phyloP scores from a whole-genome alignment of 2,797 vertebrate genomes.

The Clamator glandarius region DNA sequence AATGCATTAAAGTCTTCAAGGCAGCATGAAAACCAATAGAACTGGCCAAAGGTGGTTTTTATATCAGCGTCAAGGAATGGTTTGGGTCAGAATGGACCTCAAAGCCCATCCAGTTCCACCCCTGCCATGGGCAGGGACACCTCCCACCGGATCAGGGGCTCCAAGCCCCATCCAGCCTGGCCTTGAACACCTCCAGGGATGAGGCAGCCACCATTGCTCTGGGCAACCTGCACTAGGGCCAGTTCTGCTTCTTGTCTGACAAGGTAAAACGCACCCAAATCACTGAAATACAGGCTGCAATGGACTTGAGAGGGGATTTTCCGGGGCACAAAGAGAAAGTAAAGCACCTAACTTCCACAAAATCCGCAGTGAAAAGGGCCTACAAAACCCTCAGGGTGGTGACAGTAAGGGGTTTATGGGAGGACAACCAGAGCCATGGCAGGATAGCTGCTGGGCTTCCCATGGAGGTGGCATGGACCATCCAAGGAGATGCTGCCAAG shows the following conservation, averaged over 20 bases:
- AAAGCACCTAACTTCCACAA: not conserved
- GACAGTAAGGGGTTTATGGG: not conserved
- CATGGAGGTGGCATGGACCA: too few relatives aligned
- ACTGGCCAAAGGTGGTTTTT: not conserved
- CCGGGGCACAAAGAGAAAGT: not conserved
- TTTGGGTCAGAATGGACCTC: too few relatives aligned
- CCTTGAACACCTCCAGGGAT: too few relatives aligned
- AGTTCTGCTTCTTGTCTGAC: not conserved
- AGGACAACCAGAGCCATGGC: not conserved
- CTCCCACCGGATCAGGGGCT: too few relatives aligned
- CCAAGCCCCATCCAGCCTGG: too few relatives aligned
- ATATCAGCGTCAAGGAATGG: too few relatives aligned
- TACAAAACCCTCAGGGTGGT: not conserved
- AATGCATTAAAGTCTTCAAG: not conserved
- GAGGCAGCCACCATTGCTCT: too few relatives aligned
- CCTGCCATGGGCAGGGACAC: too few relatives aligned
- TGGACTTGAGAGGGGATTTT: not conserved
- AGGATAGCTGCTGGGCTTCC: not conserved
- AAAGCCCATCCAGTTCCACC: too few relatives aligned
- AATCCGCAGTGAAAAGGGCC: not conserved
- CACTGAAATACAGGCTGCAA: not conserved
- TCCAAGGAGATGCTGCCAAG: not conserved
- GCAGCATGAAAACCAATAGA: not conserved
- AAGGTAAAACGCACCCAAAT: not conserved
- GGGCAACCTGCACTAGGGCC: too few relatives aligned